Evolutionary conservation across 2,888 invertebrate genomes (phyloP).

Genomic region (Nomada goodeniana): DNA sequence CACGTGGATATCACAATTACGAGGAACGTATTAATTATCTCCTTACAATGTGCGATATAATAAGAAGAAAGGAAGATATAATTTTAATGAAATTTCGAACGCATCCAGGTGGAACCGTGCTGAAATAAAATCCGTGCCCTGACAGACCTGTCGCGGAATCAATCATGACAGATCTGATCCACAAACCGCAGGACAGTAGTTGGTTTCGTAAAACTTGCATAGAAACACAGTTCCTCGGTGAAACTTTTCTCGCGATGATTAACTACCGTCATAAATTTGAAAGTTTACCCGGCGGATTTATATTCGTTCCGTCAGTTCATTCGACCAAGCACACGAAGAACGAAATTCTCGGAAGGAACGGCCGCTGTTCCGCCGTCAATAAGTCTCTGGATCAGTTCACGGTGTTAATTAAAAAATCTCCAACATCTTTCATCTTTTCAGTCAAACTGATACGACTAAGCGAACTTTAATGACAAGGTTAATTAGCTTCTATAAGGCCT

Average conservation of each 20-base stretch:
- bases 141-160: not conserved
- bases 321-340: constrained; percentile 21
- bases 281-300: constrained; percentile 52
- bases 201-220: constrained; percentile 33
- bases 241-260: constrained; percentile 49
- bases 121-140: not conserved
- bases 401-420: not conserved
- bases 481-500: no score
- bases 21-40: no score
- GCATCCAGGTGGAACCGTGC: no score
- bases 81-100: no score
- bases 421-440: no score
- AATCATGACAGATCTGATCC: not conserved
- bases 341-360: constrained; percentile 36
- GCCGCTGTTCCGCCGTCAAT: constrained; percentile 23
- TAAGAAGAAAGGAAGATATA: no score
- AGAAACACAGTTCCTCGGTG: constrained; percentile 23
- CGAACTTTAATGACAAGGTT: no score
- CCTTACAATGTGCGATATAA: no score
- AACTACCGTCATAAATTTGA: constrained; percentile 46
- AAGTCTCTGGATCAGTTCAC: not conserved
- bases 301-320: constrained; percentile 33
- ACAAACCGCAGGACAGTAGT: not conserved
- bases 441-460: no score
- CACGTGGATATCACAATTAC: no score